These are phyloP conservation scores for Spodoptera litura DNA, from an alignment of 1,140 invertebrate genomes.

Conservation along the genomic window DNA sequence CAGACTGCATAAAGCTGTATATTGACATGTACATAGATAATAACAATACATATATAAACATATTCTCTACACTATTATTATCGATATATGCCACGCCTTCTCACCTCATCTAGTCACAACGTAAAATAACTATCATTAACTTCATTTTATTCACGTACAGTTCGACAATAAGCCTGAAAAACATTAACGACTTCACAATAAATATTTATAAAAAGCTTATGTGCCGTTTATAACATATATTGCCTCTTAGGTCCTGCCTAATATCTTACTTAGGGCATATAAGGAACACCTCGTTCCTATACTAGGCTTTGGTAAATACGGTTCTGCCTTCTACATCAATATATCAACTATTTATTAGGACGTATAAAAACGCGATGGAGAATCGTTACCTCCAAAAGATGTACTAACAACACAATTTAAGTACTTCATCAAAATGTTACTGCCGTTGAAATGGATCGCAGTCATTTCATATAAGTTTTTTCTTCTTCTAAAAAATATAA, in stretches of 20 bases:
- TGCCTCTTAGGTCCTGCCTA: conserved; percentile 40
- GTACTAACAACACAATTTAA: conserved; percentile 40
- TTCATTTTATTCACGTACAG: conserved; percentile 1
- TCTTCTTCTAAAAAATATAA: conserved; percentile 37
- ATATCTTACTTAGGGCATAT: conserved; percentile 52
- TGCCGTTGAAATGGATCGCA: conserved; percentile 39
- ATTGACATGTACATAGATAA: not conserved
- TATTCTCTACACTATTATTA: not conserved
- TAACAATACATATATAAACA: conserved; percentile 8
- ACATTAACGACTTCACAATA: conserved; percentile 34
- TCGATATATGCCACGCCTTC: conserved; percentile 2
- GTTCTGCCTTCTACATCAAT: conserved; percentile 19
- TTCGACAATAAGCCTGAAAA: conserved; percentile 21
- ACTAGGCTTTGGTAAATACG: conserved; percentile 48
- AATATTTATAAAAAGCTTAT: conserved; percentile 42
- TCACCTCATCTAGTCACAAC: conserved; percentile 25
- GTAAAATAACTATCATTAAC: conserved; percentile 16
- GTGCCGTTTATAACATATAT: conserved; percentile 24
- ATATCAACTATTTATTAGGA: conserved; percentile 38
- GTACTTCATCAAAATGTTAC: conserved; percentile 40
- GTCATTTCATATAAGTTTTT: conserved; percentile 28
- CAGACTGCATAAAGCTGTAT: not conserved
- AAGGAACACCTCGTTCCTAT: conserved; percentile 22
- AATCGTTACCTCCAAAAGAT: conserved; percentile 47
- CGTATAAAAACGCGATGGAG: conserved; percentile 38